Evolutionary conservation across 2,888 invertebrate genomes (phyloP).

Genomic region (Dicranocentrus wangi): DNA sequence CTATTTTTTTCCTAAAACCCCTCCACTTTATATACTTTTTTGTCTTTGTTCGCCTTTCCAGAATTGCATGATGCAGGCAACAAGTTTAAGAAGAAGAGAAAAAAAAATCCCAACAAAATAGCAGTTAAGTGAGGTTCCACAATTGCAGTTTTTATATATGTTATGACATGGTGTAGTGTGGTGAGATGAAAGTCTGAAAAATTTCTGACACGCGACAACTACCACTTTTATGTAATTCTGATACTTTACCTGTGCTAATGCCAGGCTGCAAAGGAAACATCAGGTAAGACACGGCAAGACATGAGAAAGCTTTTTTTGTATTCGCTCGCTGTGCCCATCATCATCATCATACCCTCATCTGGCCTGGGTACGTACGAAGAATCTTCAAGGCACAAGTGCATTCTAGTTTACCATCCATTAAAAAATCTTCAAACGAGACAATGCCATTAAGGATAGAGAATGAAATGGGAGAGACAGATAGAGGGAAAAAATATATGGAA

Average conservation of each 20-base stretch:
- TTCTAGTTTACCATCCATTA: background rate
- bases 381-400: too few relatives aligned
- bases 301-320: too few relatives aligned
- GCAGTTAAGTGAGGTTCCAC: background rate
- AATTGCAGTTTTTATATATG: background rate
- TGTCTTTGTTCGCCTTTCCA: background rate
- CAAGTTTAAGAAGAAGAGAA: background rate
- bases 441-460: background rate
- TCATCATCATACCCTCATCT: too few relatives aligned
- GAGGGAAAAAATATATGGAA: background rate
- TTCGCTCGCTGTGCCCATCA: too few relatives aligned
- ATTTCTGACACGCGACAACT: constrained; percentile 20
- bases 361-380: too few relatives aligned
- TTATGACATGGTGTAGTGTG: background rate
- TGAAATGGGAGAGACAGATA: background rate
- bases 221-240: background rate
- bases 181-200: background rate
- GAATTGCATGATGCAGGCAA: constrained; percentile 10
- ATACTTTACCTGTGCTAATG: too few relatives aligned
- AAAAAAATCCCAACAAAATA: constrained; percentile 16
- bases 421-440: constrained; percentile 4
- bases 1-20: too few relatives aligned
- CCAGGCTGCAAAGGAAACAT: too few relatives aligned
- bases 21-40: too few relatives aligned
- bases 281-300: too few relatives aligned